Conservation (phyloP, 2,888 invertebrate genomes). For the Dexiosoma caninum region DNA sequence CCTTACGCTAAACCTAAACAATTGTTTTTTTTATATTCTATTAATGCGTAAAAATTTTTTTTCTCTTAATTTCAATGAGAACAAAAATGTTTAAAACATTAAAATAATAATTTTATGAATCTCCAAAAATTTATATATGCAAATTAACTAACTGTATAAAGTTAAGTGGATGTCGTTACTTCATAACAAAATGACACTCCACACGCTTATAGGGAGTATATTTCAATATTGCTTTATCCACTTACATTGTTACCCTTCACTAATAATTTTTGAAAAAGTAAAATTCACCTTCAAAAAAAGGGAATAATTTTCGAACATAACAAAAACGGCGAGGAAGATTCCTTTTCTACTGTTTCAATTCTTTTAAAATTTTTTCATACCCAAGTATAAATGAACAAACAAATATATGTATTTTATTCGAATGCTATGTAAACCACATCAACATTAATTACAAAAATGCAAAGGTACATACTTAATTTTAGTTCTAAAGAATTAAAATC, state of each 20-base stretch:
- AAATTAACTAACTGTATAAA: neutral
- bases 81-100: neutral
- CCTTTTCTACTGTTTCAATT: neutral
- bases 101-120: neutral
- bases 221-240: neutral
- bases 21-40: neutral
- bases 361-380: neutral
- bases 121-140: no score
- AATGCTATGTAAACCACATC: conserved; percentile 53
- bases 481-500: conserved; percentile 56
- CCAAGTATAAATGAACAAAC: neutral
- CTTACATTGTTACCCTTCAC: neutral
- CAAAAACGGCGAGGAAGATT: neutral
- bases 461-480: conserved; percentile 58
- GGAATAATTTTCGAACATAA: neutral
- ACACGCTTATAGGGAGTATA: neutral
- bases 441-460: conserved; percentile 47
- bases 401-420: conserved; percentile 32
- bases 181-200: neutral
- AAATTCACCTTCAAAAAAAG: neutral
- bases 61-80: no score
- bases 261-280: neutral
- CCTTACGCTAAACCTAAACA: neutral
- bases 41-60: neutral
- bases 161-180: neutral